These are phyloP conservation scores for Cheilosia variabilis DNA, from an alignment of 2,888 invertebrate genomes.

Conservation along the genomic window DNA sequence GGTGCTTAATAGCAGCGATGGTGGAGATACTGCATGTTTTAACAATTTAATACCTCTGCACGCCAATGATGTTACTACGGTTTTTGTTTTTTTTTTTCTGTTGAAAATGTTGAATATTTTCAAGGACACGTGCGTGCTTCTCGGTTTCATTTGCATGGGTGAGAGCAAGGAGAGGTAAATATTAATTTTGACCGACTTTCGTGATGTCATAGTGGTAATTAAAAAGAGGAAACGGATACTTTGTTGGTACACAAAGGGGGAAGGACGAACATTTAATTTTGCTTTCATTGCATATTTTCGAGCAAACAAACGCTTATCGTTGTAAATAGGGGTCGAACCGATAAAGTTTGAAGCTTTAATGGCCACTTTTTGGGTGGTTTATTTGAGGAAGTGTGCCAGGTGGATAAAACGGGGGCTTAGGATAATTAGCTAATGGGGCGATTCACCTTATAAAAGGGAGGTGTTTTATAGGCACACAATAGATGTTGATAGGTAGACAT, in stretches of 20 bases:
- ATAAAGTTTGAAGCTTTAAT: background rate
- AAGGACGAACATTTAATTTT: conserved; percentile 11
- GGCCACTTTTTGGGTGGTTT: background rate
- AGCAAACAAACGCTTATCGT: background rate
- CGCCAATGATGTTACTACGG: background rate
- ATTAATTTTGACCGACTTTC: conserved; percentile 31
- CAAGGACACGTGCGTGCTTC: conserved; percentile 57
- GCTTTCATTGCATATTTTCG: background rate
- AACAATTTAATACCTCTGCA: conserved; percentile 14
- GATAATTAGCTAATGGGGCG: too few species aligned
- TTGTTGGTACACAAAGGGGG: background rate
- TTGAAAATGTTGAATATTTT: conserved; percentile 39
- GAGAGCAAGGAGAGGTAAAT: background rate
- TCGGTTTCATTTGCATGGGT: conserved; percentile 8
- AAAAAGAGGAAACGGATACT: conserved; percentile 20
- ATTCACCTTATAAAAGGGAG: too few species aligned
- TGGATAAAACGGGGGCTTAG: too few species aligned
- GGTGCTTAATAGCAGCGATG: conserved; percentile 21
- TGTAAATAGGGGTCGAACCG: background rate
- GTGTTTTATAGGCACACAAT: too few species aligned
- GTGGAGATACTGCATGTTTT: conserved; percentile 55
- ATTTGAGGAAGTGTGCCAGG: too few species aligned
- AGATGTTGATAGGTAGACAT: too few species aligned
- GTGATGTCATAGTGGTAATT: conserved; percentile 32
- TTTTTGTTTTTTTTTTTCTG: background rate